Base-by-base conservation (phyloP, 2,888 invertebrate genomes). In the Cryptocephalus moraei region DNA sequence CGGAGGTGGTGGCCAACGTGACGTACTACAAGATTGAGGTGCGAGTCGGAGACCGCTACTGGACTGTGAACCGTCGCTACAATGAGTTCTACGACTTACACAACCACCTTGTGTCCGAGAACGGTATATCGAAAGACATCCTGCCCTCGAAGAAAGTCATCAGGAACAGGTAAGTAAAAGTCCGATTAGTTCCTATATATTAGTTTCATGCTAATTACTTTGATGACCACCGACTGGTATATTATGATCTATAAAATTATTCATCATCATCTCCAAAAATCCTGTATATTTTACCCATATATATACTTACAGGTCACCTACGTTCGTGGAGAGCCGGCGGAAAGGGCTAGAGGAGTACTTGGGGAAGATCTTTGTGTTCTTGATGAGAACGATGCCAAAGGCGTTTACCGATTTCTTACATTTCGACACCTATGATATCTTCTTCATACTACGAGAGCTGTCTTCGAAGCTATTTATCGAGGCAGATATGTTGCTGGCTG, bases 101-200 rank as follows among this genome's bases (percentile, higher is more conserved):
- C 68, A 86, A 89, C 45, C 82, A 81, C 63, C 74, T 94, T n/a
- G 84, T 89, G 0, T 68, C 76, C 3, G 85, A 88, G 59, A 86
- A 88, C 69, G 86, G 87, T 44, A 80, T 91, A 4, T 81, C 86
- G 8, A 90, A 86, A 65, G 90, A 89, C 60, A 75, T 91, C 49
- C 72, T 96, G 11, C 96, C 96, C 9, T 92, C 92, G 0, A 96
- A 97, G 70, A 94, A 93, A 73, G 77, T 91, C 4, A 84, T 94
- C 59, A 85, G 94, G 1, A 94, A 93, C 64, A 89, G 87, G 22
- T 22, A 69, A 87, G 88, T 53, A 22, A 22, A 6, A 22, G 22
- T 2, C 6, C n/a, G n/a, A n/a, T n/a, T n/a, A n/a, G n/a, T n/a
- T n/a, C n/a, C n/a, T n/a, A n/a, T n/a, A n/a, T n/a, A n/a, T n/a